Evolutionary conservation across 2,888 invertebrate genomes (phyloP), one percentile per base, ranked within the genome.

Genomic region (Junonia oenone): DNA sequence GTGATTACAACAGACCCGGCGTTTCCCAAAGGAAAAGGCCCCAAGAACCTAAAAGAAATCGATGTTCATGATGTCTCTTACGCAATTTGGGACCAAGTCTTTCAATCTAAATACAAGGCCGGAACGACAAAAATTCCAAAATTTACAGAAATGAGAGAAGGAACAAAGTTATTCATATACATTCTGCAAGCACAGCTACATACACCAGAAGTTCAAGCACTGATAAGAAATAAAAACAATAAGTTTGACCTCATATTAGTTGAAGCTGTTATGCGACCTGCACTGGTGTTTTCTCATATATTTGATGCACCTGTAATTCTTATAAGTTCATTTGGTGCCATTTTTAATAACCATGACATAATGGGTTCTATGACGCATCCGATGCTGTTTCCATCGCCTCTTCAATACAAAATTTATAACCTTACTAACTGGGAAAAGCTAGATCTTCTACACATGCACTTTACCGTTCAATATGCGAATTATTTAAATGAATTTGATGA

Each of bases 1-100:
- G 67, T 83, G 0, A 57, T 81, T 6, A 81, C 86, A 1, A 43
- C 86, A n/a, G 56, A 81, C 55, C 79, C 83, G 0, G 65, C 51
- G 2, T 63, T 59, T 31, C 47, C 56, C 5, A 78, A 81, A 14
- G 78, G 85, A 1, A 13, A 62, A 26, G 13, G 67, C 1, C 65
- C 81, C 0, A 37, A 55, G 0, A 81, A 79, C 56, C 45, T 77
- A 0, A 76, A 68, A 13, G 75, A 81, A 67, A 77, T 81, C 0
- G 75, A 79, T 53, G 55, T 77, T 0, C 73, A 73, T 14, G 67
- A 76, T 15, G 15, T 71, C 29, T 75, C 81, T 0, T 83, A 88
- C 46, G 61, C 68, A 3, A 17, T 62, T 5, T 68, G 63, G 61
- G 38, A 35, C 0, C 27, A 53, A 6, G 27, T 31, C 4, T 33